Base-by-base conservation (phyloP, 1,140 invertebrate species). In the fruit fly (Drosophila melanogaster) region DNA sequence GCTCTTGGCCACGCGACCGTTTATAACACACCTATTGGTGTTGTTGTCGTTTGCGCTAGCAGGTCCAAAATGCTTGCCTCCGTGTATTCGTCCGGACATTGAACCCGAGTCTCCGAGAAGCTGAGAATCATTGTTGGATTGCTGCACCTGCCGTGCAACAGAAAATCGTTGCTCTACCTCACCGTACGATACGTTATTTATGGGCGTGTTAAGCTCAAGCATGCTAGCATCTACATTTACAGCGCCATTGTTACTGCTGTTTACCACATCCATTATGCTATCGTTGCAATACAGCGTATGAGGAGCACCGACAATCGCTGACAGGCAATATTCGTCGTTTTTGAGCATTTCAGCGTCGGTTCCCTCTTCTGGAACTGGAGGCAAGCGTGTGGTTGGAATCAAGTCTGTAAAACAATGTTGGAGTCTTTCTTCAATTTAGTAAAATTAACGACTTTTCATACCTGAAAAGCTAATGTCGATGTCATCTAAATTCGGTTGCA, bases 401-500 rank as follows among this genome's bases (percentile, higher is more conserved):
- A 92, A 59, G 65, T 92, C 91, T 92, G 19, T 7, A 2, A 17
- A 37, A n/a, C 0, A 3, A 0, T 30, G 2, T 30, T 30, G 10
- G 14, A 24, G 8, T 11, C 30, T 24, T 11, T n/a, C 4, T 19
- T 3, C 10, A 35, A 4, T 0, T 19, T 35, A 3, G 12, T 14
- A 10, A 15, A 26, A 6, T 3, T 30, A 40, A 8, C 0, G 3
- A 0, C 15, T 43, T 1, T 11, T 46, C 53, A 79, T 93, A 97
- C 96, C 96, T 93, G 97, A 96, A 61, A 98, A 93, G 33, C 81
- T 96, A 96, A 89, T 97, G 95, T 81, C 96, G 97, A 98, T 98
- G 93, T 99, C 98, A 92, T 99, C 98, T 77, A 99, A 94, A 93
- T 98, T 98, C 65, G 98, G 98, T 92, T 99, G 98, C 40, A 99